Evolutionary conservation across 2,113 vertebrate species (phyloP), one percentile per base, ranked within the genome.

Genomic region (Neogale vison): DNA sequence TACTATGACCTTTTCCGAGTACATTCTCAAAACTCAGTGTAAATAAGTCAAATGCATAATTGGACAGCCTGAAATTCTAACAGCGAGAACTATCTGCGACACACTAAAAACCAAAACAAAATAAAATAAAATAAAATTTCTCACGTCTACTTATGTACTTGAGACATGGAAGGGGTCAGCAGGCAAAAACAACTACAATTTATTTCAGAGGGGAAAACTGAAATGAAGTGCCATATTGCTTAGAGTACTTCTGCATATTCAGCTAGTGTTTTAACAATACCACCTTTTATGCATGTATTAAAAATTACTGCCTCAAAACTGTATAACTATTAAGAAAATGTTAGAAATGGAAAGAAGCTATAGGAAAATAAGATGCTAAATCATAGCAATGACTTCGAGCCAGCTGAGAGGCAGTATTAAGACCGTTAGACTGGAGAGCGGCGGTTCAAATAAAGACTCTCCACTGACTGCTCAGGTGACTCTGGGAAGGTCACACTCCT

Each of bases 181-280:
- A 61, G n/a, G 31, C 67, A 63, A 61, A 92, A 55, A 79, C 2
- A 72, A 65, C n/a, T 24, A 45, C 1, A 55, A n/a, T 77, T 93
- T 61, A 81, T 76, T 90, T 59, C 14, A 42, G 90, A 76, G 29
- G 3, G 36, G 34, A 86, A 72, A 71, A 12, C 0, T 63, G 29
- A 18, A 95, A 93, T 31, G 57, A 97, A 97, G 91, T 79, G 36
- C 21, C 31, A 72, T 80, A 79, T 88, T 98, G 63, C 94, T 98
- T 96, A 97, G 96, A 97, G 97, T 95, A 72, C 7, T 77, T 88
- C 50, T 82, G 90, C 71, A 89, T 93, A 97, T 88, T 84, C 50
- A 88, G 92, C 47, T 50, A 90, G 10, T 91, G 42, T 63, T 86
- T 93, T 84, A 79, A 55, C 5, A 93, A 39, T 7, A 59, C 2